Percentiles rank a stretch among this genome's conserved stretches.
Evolutionary conservation across 2,888 invertebrate genomes (phyloP).

Genomic region (Agrypnus murinus): DNA sequence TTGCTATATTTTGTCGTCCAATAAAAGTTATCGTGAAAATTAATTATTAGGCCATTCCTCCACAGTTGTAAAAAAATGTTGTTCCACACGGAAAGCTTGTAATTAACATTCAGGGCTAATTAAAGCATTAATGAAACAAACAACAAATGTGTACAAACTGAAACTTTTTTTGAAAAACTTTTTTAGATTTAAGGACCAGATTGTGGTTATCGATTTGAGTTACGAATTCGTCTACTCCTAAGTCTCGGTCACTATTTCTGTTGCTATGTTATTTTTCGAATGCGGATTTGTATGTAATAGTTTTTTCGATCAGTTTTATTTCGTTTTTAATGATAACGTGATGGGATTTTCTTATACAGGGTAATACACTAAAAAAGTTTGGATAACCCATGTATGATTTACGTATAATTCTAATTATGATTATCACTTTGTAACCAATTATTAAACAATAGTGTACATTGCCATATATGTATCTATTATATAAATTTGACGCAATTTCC

Average conservation of each 20-base stretch:
- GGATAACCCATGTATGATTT: too few relatives aligned
- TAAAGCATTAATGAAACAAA: conserved; percentile 15
- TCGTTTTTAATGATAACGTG: too few relatives aligned
- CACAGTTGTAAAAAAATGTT: conserved; percentile 3
- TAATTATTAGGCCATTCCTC: conserved; percentile 26
- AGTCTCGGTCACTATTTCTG: conserved; percentile 12
- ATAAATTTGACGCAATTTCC: conserved; percentile 20
- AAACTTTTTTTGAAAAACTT: conserved; percentile 15
- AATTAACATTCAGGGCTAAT: conserved; percentile 5
- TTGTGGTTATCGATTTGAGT: conserved; percentile 7
- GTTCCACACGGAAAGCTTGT: not conserved
- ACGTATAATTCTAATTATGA: too few relatives aligned
- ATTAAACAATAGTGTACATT: conserved; percentile 18
- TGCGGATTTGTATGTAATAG: conserved; percentile 6
- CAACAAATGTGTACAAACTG: conserved; percentile 20
- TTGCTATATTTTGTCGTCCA: conserved; percentile 12
- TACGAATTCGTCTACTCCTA: conserved; percentile 9
- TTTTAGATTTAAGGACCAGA: conserved; percentile 23
- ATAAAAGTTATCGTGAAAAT: conserved; percentile 14
- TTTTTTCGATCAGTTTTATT: too few relatives aligned
- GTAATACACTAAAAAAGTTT: too few relatives aligned
- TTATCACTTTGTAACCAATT: too few relatives aligned
- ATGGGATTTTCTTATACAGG: too few relatives aligned
- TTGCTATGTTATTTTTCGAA: conserved; percentile 18
- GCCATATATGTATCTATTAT: not conserved